A percentile compares a stretch with the other conserved stretches of the same genome.
Evolutionary conservation across 1,140 invertebrate genomes (phyloP).

Genomic region (Batillaria attramentaria): DNA sequence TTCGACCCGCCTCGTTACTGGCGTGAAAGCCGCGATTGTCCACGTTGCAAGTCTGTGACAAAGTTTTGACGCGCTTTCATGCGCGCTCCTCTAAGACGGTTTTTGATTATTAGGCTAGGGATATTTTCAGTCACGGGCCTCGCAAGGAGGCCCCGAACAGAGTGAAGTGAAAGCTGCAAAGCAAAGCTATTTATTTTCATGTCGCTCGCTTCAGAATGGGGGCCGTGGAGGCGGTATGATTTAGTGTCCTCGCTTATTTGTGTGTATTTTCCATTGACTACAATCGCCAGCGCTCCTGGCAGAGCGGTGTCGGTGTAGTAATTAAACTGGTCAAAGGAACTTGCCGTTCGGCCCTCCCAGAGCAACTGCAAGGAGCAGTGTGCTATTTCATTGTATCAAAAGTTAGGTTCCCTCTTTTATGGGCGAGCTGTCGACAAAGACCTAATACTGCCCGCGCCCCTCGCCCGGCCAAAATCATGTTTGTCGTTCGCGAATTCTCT

Average conservation of each 20-base stretch:
- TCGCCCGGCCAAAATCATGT: conserved; percentile 46
- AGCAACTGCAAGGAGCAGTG: conserved; percentile 37
- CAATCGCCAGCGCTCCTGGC: conserved; percentile 17
- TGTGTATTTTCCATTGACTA: conserved; percentile 34
- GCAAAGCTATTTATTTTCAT: conserved; percentile 34
- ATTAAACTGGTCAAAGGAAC: conserved; percentile 33
- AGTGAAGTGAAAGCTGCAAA: conserved; percentile 17
- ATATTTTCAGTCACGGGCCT: conserved; percentile 10
- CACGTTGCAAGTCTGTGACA: no score
- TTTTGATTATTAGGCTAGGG: no score
- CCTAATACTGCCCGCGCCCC: conserved; percentile 35
- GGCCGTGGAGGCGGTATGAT: conserved; percentile 30
- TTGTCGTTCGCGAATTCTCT: conserved; percentile 36
- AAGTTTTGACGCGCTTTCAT: conserved; percentile 27
- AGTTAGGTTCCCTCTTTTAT: conserved; percentile 49
- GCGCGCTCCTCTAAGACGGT: no score
- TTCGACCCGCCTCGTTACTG: no score
- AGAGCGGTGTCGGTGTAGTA: conserved; percentile 18
- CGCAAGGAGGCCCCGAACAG: conserved; percentile 7
- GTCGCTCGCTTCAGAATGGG: conserved; percentile 21
- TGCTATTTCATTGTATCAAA: conserved; percentile 42
- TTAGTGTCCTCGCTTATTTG: conserved; percentile 34
- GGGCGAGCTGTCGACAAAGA: conserved; percentile 40
- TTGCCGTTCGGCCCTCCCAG: conserved; percentile 18
- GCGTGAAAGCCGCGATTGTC: no score